These are phyloP conservation scores for Drosophila aldrichi DNA, from an alignment of 2,888 invertebrate genomes.

Conservation along the genomic window DNA sequence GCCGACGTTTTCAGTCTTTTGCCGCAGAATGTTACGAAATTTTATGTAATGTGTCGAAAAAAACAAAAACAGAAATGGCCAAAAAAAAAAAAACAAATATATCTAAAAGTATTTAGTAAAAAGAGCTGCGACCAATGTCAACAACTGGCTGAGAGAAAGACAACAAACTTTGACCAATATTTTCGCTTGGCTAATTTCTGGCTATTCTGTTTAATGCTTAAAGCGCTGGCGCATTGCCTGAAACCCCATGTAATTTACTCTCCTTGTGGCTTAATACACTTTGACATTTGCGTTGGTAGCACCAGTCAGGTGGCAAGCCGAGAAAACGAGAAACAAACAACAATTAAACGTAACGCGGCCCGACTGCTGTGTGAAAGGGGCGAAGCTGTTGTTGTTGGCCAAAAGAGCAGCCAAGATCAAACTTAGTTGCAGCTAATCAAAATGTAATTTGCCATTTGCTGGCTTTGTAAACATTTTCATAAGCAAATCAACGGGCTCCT, in stretches of 20 bases:
- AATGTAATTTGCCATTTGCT: conserved; percentile 45
- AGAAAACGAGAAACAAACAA: conserved; percentile 14
- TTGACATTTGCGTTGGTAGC: conserved; percentile 39
- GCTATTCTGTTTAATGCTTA: conserved; percentile 37
- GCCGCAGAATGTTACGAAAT: conserved; percentile 79
- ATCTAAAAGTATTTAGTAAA: neutral
- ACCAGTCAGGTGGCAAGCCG: conserved; percentile 44
- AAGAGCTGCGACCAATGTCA: conserved; percentile 30
- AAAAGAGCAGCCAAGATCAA: conserved; percentile 39
- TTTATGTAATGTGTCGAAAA: conserved; percentile 80
- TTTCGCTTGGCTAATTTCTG: conserved; percentile 53
- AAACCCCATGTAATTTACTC: conserved; percentile 51
- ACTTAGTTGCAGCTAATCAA: conserved; percentile 58
- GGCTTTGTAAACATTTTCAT: conserved; percentile 52
- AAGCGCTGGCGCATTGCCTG: conserved; percentile 22
- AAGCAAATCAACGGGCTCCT: conserved; percentile 38
- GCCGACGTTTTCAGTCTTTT: conserved; percentile 61
- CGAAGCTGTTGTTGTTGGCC: neutral
- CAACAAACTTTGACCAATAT: conserved; percentile 63
- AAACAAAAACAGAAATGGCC: conserved; percentile 39
- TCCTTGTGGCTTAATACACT: conserved; percentile 52
- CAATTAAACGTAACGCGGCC: conserved; percentile 17
- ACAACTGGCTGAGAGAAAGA: conserved; percentile 28
- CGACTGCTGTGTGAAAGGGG: neutral
- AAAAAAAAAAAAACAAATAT: conserved; percentile 1